phyloP scores from a whole-genome alignment of 37 sponge, comb jelly and placozoan genomes.

The Halichondria panicea region DNA sequence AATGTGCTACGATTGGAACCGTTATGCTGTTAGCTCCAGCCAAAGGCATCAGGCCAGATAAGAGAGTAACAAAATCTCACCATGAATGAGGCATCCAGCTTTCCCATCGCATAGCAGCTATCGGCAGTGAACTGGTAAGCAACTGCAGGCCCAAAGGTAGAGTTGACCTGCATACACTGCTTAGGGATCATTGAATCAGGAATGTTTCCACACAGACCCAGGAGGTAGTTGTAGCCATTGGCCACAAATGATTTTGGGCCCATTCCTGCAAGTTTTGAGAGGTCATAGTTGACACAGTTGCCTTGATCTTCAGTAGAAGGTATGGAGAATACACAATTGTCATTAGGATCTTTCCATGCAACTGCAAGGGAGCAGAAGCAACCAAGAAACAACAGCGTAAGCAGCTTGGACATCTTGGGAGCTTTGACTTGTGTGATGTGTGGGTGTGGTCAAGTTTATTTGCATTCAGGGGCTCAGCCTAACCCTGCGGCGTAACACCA shows the following conservation, averaged over 20 bases:
- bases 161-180: slow-evolving; percentile 1
- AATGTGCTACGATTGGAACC: background rate
- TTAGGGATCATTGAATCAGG: slow-evolving; percentile 10
- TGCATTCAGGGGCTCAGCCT: too few species aligned
- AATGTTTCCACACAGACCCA: slow-evolving; percentile 45
- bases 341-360: background rate
- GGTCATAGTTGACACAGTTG: slow-evolving; percentile 36
- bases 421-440: background rate
- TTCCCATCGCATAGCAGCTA: slow-evolving; percentile 25
- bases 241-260: background rate
- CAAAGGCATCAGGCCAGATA: background rate
- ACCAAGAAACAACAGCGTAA: background rate
- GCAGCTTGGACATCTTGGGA: background rate
- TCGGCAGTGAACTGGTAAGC: slow-evolving; percentile 35
- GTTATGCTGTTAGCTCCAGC: background rate
- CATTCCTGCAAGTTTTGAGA: slow-evolving; percentile 7
- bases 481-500: too few species aligned
- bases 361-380: background rate
- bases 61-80: slow-evolving; percentile 14
- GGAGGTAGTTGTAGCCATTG: slow-evolving; percentile 17
- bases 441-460: background rate
- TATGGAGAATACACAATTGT: too few species aligned
- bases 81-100: slow-evolving; percentile 18
- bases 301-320: slow-evolving; percentile 2
- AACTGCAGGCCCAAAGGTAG: slow-evolving; percentile 1